These are phyloP conservation scores for Cheilosia impressa DNA, from an alignment of 2,888 invertebrate genomes.

Conservation along the genomic window DNA sequence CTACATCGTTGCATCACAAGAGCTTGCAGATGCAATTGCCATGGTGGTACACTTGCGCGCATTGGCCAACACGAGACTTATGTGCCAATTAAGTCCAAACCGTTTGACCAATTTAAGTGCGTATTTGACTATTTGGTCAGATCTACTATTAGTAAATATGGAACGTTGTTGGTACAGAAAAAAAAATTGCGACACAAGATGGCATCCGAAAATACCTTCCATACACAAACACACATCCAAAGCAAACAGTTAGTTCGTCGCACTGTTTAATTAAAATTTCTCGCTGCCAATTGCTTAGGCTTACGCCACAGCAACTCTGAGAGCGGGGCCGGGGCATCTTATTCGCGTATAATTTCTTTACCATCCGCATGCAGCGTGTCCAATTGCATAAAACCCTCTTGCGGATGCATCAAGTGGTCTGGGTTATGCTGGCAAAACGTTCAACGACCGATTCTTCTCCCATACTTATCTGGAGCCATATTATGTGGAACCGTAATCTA, in stretches of 20 bases:
- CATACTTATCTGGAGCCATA: constrained; percentile 13
- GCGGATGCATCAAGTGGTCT: constrained; percentile 53
- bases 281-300: constrained; percentile 10
- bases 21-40: constrained; percentile 44
- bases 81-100: constrained; percentile 40
- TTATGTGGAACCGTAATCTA: constrained; percentile 44
- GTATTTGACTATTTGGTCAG: constrained; percentile 44
- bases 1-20: constrained; percentile 40
- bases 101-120: constrained; percentile 34
- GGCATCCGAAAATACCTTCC: not conserved
- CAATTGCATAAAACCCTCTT: constrained; percentile 59
- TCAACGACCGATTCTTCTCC: constrained; percentile 66
- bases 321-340: constrained; percentile 49
- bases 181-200: not conserved
- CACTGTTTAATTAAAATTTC: constrained; percentile 52
- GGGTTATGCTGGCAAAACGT: constrained; percentile 48
- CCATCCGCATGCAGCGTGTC: constrained; percentile 71
- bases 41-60: not conserved
- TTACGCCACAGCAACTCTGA: constrained; percentile 31
- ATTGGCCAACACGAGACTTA: constrained; percentile 4
- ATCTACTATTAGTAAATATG: constrained; percentile 40
- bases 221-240: not conserved
- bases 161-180: constrained; percentile 15
- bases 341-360: constrained; percentile 56
- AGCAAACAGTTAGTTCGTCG: constrained; percentile 43